Base-by-base conservation (phyloP, 2,888 invertebrate species). In the Myathropa florea region DNA sequence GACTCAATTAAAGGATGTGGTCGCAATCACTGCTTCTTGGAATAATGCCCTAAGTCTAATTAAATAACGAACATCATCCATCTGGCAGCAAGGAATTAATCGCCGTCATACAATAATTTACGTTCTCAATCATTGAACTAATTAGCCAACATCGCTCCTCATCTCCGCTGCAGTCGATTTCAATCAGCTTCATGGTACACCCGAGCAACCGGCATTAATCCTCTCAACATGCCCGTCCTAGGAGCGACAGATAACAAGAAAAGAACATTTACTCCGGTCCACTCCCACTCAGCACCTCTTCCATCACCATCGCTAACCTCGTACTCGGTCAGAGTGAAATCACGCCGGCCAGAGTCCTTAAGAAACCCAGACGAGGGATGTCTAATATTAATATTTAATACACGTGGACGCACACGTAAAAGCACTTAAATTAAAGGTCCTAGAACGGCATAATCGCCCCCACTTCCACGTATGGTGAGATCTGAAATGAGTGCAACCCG, bases 361-460 rank as follows among this genome's bases (percentile, higher is more conserved):
- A 72, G 81, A 72, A 76, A 65, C 57, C 76, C 64, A 46, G 67
- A 9, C 18, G n/a, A 61, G 55, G 75, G 72, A 78, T 77, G 77
- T 82, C 24, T 57, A 46, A 73, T 78, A 85, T 85, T 85, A 85
- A 85, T 85, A 85, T 82, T 85, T 85, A 82, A 85, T 78, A 53
- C 81, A 84, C 82, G 82, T 77, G 73, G 73, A 82, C 72, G 82
- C 85, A 85, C 86, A 86, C 86, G 86, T 86, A 86, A 82, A 86
- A 83, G 86, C 86, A 86, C 86, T 86, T 86, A 86, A 83, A 86
- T 79, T 83, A 83, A 86, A 82, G 82, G 82, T 78, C 77, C 82
- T 73, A 39, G 72, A 71, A 75, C 70, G 78, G 60, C 36, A 64
- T 67, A 82, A 77, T 72, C 70, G 64, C 77, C 53, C 61, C 36